Base-by-base conservation (phyloP, 2,888 invertebrate genomes). In the Arctia plantaginis region DNA sequence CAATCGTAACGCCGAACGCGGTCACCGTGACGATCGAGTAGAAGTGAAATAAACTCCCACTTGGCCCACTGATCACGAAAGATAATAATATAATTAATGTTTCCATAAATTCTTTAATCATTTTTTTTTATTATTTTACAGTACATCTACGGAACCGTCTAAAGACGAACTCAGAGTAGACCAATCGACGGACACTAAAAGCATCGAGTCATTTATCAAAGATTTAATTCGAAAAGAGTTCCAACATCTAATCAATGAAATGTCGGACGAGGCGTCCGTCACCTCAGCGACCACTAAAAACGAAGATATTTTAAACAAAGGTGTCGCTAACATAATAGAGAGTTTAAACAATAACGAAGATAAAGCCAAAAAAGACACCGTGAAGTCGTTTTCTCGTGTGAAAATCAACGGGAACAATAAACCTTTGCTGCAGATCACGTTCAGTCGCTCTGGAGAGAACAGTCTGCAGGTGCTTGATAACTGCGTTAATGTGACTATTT, bases 401-500 rank as follows among this genome's bases (percentile, higher is more conserved):
- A 95, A 94, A 88, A 95, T 95, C 44, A 94, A 93, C 35, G 95
- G 95, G 1, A 95, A 95, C 75, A 95, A 94, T 76, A 95, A 95
- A 74, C 95, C 95, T 0, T 77, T 95, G 7, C 71, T 95, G 7
- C 94, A 94, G 68, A 95, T 95, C 64, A 95, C 94, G 6, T 95
- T 95, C 65, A 90, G 86, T 41, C 86, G 93, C 0, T 88, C 89
- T 0, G 95, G 95, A 0, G 95, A 95, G 80, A 95, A 94, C 59
- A 93, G 91, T 84, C 78, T 95, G 20, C 94, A 95, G 72, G 94
- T 95, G 0, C 71, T 95, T 74, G 95, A 95, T 72, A 93, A 92
- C 69, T 93, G 94, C 79, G 95, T 95, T 55, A 94, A 94, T 51
- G 95, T 95, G 8, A 94, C 93, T 0, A 88, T 95, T 27, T 92